phyloP scores from a whole-genome alignment of 2,113 vertebrate species.

The Ibidorhyncha struthersii region DNA sequence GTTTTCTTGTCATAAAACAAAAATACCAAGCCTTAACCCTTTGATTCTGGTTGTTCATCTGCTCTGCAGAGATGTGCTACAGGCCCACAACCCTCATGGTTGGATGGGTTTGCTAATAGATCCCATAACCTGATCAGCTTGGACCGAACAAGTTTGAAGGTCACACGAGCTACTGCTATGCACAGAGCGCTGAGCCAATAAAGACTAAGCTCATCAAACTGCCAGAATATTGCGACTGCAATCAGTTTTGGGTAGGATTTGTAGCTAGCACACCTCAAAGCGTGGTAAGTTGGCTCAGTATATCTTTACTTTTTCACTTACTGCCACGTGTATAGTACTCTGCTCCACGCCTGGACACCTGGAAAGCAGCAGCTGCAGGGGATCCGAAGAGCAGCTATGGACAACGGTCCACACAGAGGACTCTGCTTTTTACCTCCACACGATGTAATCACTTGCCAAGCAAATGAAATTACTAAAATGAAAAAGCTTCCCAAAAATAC shows the following conservation, averaged over 20 bases:
- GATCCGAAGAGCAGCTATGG: background rate
- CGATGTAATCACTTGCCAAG: background rate
- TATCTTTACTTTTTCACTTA: background rate
- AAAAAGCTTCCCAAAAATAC: background rate
- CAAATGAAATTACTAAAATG: background rate
- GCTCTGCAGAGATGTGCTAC: background rate
- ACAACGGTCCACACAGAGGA: background rate
- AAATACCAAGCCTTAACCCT: background rate
- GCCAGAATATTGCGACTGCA: background rate
- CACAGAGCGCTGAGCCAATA: background rate
- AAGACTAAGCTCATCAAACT: background rate
- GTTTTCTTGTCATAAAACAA: background rate
- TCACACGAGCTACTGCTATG: background rate
- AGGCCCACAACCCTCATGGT: background rate
- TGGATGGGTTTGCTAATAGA: background rate
- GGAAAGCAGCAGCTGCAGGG: background rate
- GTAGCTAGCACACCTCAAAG: background rate
- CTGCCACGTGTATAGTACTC: accelerated
- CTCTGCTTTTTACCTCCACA: background rate
- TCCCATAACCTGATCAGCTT: background rate
- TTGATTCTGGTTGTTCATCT: background rate
- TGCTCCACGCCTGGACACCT: background rate
- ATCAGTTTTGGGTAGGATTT: background rate
- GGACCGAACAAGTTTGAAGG: background rate
- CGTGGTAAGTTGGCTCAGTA: background rate